Percentiles rank a stretch among this genome's conserved stretches.
Evolutionary conservation across 2,797 vertebrate species (phyloP).

Genomic region (Typhlichthys eigenmanni): DNA sequence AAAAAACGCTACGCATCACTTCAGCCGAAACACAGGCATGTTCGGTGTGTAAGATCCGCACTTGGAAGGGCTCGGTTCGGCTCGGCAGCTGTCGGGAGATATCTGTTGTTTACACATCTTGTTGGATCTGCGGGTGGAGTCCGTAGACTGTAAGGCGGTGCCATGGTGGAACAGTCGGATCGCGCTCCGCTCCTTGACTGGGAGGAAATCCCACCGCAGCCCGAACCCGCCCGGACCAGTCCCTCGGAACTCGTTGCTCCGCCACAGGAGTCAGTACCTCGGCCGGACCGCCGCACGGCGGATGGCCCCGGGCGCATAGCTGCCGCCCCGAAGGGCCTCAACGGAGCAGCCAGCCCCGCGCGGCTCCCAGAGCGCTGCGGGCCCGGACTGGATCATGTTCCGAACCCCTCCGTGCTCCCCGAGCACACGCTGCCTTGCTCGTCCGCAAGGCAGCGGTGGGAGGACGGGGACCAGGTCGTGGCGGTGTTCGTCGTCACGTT

Average conservation of each 20-base stretch:
- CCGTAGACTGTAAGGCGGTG: slow-evolving; percentile 11
- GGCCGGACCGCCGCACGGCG: slow-evolving; percentile 47
- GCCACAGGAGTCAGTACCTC: slow-evolving; percentile 53
- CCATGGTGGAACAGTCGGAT: slow-evolving; percentile 90
- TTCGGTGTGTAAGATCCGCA: slow-evolving; percentile 27
- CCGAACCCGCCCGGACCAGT: slow-evolving; percentile 68
- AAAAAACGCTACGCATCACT: slow-evolving; percentile 44
- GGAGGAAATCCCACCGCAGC: slow-evolving; percentile 87
- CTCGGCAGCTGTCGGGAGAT: slow-evolving; percentile 5
- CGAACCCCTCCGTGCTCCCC: slow-evolving; percentile 37
- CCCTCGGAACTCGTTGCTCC: slow-evolving; percentile 54
- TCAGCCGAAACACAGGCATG: slow-evolving; percentile 47
- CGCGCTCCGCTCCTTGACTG: slow-evolving; percentile 92
- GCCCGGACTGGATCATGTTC: slow-evolving; percentile 48
- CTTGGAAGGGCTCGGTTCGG: slow-evolving; percentile 22
- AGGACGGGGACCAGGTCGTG: slow-evolving; percentile 92
- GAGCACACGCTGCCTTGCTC: slow-evolving; percentile 64
- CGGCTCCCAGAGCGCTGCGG: slow-evolving; percentile 52
- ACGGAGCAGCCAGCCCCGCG: slow-evolving; percentile 53
- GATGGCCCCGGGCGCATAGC: slow-evolving; percentile 49
- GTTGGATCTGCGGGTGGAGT: neutral
- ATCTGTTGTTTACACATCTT: slow-evolving; percentile 14
- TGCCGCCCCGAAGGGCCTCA: slow-evolving; percentile 27
- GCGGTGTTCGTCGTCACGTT: slow-evolving; percentile 96
- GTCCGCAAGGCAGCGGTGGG: slow-evolving; percentile 77